These are phyloP conservation scores for Drosophila watanabei DNA, from an alignment of 1,140 invertebrate genomes.

Conservation along the genomic window DNA sequence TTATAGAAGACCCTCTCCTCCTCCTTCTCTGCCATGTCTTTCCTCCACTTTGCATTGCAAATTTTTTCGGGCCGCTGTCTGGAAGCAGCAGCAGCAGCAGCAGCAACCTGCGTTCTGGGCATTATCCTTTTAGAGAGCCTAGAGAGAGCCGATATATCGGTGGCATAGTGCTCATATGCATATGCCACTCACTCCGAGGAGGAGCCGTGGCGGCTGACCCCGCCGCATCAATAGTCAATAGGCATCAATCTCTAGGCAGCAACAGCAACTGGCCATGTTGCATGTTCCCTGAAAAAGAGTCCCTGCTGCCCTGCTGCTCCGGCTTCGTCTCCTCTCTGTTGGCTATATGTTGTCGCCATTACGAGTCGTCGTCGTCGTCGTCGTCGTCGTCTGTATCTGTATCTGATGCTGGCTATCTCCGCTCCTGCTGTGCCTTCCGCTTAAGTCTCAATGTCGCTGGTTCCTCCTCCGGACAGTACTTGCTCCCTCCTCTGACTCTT, in stretches of 20 bases:
- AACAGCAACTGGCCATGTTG: slow-evolving; percentile 65
- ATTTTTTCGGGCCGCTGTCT: slow-evolving; percentile 40
- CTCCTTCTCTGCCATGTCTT: neutral
- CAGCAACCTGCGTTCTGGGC: slow-evolving; percentile 69
- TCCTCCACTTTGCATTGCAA: slow-evolving; percentile 70
- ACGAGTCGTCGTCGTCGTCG: slow-evolving; percentile 49
- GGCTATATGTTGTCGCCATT: slow-evolving; percentile 76
- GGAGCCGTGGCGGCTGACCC: slow-evolving; percentile 35
- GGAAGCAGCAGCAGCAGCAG: slow-evolving; percentile 7
- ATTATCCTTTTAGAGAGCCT: slow-evolving; percentile 71
- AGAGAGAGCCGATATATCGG: slow-evolving; percentile 36
- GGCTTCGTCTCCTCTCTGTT: slow-evolving; percentile 1
- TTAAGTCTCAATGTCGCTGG: slow-evolving; percentile 79
- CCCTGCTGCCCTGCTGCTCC: slow-evolving; percentile 15
- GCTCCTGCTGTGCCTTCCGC: slow-evolving; percentile 85
- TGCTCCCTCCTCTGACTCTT: neutral
- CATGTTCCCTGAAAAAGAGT: slow-evolving; percentile 49
- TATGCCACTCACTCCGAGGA: slow-evolving; percentile 64
- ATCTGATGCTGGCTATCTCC: slow-evolving; percentile 85
- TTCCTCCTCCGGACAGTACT: slow-evolving; percentile 9
- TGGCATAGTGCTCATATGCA: slow-evolving; percentile 68
- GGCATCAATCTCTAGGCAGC: slow-evolving; percentile 71
- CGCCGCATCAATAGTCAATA: slow-evolving; percentile 80
- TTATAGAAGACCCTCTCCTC: neutral
- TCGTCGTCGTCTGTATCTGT: slow-evolving; percentile 51